Conservation (phyloP, 2,888 invertebrate species). For the Podotricha telesiphe region DNA sequence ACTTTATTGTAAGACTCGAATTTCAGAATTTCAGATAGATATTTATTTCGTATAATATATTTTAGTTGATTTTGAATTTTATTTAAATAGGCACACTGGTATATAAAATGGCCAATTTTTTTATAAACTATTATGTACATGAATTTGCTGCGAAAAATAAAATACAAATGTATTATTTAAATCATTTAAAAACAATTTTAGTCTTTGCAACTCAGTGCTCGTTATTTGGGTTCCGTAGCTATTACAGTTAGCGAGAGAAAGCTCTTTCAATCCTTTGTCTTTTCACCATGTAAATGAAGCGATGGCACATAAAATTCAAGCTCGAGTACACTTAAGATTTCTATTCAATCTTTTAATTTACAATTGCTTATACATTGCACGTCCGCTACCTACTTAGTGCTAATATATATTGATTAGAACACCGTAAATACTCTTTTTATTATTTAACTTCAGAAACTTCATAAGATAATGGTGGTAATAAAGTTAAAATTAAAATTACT, state of each 20-base stretch:
- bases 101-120: neutral
- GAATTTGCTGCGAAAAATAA: neutral
- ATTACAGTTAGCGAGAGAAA: constrained; percentile 30
- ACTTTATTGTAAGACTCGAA: constrained; percentile 16
- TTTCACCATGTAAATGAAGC: constrained; percentile 24
- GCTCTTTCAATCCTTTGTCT: constrained; percentile 28
- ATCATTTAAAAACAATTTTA: constrained; percentile 3
- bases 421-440: neutral
- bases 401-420: neutral
- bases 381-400: neutral
- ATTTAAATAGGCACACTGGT: no score
- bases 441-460: neutral
- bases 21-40: neutral
- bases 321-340: neutral
- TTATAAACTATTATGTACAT: neutral
- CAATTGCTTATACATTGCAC: neutral
- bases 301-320: constrained; percentile 25
- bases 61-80: no score
- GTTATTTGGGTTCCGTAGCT: constrained; percentile 32
- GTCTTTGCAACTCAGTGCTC: constrained; percentile 22
- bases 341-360: constrained; percentile 1
- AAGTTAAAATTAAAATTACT: constrained; percentile 31
- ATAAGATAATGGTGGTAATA: constrained; percentile 14
- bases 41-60: neutral
- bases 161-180: neutral